Evolutionary conservation across 2,888 invertebrate genomes (phyloP).

Genomic region (Hemicrepidius hirtus): DNA sequence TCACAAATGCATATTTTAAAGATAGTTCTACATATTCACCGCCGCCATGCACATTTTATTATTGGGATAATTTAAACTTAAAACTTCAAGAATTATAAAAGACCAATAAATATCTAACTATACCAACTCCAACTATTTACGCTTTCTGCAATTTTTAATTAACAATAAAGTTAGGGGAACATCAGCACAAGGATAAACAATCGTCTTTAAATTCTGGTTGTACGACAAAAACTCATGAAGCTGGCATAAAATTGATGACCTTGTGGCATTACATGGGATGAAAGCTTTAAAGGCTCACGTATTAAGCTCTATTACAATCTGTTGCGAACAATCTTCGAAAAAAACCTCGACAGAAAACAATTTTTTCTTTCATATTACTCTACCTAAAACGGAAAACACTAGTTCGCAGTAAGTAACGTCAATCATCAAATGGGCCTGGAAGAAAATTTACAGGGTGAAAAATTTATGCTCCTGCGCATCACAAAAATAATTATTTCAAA

Average conservation of each 20-base stretch:
- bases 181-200: slow-evolving; percentile 3
- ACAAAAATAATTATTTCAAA: slow-evolving; percentile 15
- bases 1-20: too few species aligned
- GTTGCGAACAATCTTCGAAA: not conserved
- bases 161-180: too few species aligned
- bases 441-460: not conserved
- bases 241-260: slow-evolving; percentile 25
- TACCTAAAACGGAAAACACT: not conserved
- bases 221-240: slow-evolving; percentile 19
- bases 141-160: too few species aligned
- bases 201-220: slow-evolving; percentile 8
- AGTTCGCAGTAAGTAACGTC: not conserved
- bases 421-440: not conserved
- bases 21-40: too few species aligned
- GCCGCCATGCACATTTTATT: too few species aligned
- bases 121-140: too few species aligned
- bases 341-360: not conserved
- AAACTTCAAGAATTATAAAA: too few species aligned
- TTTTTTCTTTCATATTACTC: too few species aligned
- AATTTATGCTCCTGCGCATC: not conserved
- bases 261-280: slow-evolving; percentile 17
- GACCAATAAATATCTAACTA: too few species aligned
- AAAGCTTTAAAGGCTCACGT: slow-evolving; percentile 23
- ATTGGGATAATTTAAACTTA: too few species aligned
- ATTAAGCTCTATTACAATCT: slow-evolving; percentile 23